Conservation (phyloP, 2,797 vertebrate genomes). For the Pseudochaenichthys georgianus region DNA sequence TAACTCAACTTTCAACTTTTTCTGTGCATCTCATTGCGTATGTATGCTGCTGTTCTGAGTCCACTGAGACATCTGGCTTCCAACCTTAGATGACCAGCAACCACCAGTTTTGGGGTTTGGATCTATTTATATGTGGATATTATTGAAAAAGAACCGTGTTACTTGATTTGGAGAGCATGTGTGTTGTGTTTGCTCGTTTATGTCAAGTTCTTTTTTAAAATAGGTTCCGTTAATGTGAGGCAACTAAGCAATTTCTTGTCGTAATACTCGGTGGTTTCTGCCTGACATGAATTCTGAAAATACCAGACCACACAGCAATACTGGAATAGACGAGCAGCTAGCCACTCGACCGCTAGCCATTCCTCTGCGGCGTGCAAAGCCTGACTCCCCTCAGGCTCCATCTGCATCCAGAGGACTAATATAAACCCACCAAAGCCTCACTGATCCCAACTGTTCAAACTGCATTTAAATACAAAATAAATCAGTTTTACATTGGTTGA, state of each 20-base stretch:
- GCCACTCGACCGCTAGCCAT: slow-evolving; percentile 63
- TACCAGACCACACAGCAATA: slow-evolving; percentile 73
- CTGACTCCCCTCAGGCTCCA: slow-evolving; percentile 51
- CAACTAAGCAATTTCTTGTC: slow-evolving; percentile 37
- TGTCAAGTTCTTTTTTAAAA: slow-evolving; percentile 1
- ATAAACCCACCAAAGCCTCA: slow-evolving; percentile 44
- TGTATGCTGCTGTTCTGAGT: slow-evolving; percentile 41
- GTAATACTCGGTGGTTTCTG: slow-evolving; percentile 55
- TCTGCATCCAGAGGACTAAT: slow-evolving; percentile 53
- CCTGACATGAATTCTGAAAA: slow-evolving; percentile 72
- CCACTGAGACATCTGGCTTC: slow-evolving; percentile 69
- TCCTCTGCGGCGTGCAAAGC: slow-evolving; percentile 58
- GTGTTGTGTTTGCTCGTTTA: slow-evolving; percentile 7
- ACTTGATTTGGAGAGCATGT: slow-evolving; percentile 25
- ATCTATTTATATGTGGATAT: slow-evolving; percentile 51
- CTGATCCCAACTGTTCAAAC: slow-evolving; percentile 33
- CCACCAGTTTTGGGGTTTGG: slow-evolving; percentile 57
- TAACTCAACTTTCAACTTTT: background rate
- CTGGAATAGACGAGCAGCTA: slow-evolving; percentile 67
- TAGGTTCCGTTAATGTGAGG: slow-evolving; percentile 27
- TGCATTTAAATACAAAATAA: slow-evolving; percentile 21
- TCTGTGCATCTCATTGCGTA: background rate
- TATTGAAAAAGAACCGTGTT: slow-evolving; percentile 33
- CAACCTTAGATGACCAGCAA: slow-evolving; percentile 69
- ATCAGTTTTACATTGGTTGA: background rate